Conservation (phyloP, 2,797 vertebrate species). For the Dryobates pubescens region DNA sequence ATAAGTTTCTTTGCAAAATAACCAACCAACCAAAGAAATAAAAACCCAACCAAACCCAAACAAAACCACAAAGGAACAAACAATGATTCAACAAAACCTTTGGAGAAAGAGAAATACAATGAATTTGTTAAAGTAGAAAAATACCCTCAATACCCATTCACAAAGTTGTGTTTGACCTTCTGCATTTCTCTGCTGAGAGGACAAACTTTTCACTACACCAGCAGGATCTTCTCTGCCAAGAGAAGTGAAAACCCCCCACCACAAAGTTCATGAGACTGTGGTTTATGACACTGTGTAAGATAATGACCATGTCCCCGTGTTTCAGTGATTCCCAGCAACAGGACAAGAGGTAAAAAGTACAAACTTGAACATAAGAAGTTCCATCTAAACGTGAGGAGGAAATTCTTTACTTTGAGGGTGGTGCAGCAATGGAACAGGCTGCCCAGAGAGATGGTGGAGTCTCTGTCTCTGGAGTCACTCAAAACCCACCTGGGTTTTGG, state of each 20-base stretch:
- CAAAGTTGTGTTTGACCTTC: neutral
- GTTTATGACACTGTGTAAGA: neutral
- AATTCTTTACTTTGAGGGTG: too few relatives aligned
- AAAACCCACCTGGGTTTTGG: too few relatives aligned
- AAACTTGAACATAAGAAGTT: too few relatives aligned
- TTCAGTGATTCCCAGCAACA: too few relatives aligned
- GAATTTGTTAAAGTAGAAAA: neutral
- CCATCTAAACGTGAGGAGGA: too few relatives aligned
- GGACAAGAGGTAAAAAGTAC: too few relatives aligned
- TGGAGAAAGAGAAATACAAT: slow-evolving; percentile 42
- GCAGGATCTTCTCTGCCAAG: neutral
- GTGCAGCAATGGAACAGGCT: too few relatives aligned
- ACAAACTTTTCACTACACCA: neutral
- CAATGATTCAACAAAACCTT: neutral
- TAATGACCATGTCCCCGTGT: neutral
- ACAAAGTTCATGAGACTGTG: neutral
- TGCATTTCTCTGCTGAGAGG: neutral
- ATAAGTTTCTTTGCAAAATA: neutral
- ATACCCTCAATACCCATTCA: neutral
- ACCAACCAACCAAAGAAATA: neutral
- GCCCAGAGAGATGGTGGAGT: too few relatives aligned
- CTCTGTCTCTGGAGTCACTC: too few relatives aligned
- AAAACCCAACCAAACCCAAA: neutral
- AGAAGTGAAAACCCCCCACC: neutral
- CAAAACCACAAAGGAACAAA: neutral